Percentiles rank a stretch among this genome's conserved stretches.
phyloP scores from a whole-genome alignment of 2,888 invertebrate genomes.

The Drosophila glabriapex region DNA sequence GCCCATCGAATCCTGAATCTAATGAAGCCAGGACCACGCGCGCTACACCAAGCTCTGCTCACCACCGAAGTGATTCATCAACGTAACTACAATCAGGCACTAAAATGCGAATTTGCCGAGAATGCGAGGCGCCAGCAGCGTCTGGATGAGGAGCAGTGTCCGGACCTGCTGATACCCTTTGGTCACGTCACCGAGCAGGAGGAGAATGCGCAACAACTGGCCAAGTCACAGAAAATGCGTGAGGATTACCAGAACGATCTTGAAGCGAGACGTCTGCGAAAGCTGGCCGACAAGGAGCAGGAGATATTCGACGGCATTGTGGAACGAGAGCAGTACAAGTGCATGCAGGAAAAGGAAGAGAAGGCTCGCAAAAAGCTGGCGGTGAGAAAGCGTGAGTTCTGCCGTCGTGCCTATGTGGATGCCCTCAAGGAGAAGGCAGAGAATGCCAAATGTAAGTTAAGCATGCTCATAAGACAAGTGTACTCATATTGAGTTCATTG shows the following conservation, averaged over 20 bases:
- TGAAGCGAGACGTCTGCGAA: constrained; percentile 26
- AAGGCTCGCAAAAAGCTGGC: constrained; percentile 24
- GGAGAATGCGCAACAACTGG: constrained; percentile 44
- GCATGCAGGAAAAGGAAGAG: constrained; percentile 43
- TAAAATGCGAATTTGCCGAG: constrained; percentile 51
- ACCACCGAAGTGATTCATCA: constrained; percentile 57
- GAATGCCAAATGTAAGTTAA: constrained; percentile 48
- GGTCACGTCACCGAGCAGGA: constrained; percentile 43
- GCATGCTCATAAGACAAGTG: not conserved
- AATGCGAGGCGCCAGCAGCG: constrained; percentile 38
- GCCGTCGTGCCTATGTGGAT: constrained; percentile 47
- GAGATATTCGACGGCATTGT: constrained; percentile 26
- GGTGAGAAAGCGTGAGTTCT: constrained; percentile 41
- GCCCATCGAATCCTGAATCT: constrained; percentile 49
- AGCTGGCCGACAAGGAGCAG: constrained; percentile 27
- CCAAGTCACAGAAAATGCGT: constrained; percentile 37
- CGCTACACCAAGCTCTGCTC: constrained; percentile 46
- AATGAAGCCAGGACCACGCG: constrained; percentile 59
- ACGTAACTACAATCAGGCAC: constrained; percentile 35
- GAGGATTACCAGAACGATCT: constrained; percentile 52
- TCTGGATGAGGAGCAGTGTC: constrained; percentile 52
- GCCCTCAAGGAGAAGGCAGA: constrained; percentile 47
- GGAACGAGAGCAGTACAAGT: constrained; percentile 45
- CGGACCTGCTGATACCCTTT: constrained; percentile 50
- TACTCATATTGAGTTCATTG: not conserved